Percentiles rank a stretch among this genome's conserved stretches.
These are phyloP conservation scores for Sebastes nivosus DNA, from an alignment of 2,797 vertebrate genomes.

Conservation along the genomic window DNA sequence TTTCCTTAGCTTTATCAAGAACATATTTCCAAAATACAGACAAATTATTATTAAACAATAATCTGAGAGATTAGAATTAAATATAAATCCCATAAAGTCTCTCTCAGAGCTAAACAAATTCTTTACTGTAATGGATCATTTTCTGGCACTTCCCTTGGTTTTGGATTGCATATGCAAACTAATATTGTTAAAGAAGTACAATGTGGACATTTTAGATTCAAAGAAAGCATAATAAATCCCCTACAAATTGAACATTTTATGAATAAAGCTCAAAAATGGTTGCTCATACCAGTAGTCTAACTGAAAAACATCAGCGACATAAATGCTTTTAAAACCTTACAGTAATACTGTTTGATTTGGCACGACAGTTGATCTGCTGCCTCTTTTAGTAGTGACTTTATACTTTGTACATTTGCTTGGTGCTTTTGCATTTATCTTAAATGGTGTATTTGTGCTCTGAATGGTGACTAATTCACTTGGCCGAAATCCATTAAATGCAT, in stretches of 20 bases:
- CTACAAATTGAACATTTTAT: neutral
- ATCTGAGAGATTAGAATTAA: neutral
- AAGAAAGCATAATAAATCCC: neutral
- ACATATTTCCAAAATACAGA: neutral
- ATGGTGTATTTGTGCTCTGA: conserved; percentile 10
- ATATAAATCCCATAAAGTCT: neutral
- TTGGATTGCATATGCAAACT: neutral
- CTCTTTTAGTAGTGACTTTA: neutral
- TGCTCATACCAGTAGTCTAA: neutral
- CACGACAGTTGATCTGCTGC: neutral
- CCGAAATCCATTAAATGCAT: conserved; percentile 23
- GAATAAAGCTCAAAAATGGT: neutral
- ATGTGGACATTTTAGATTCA: neutral
- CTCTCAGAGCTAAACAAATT: neutral
- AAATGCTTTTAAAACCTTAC: neutral
- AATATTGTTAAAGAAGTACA: neutral
- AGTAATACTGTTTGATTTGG: neutral
- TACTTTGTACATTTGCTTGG: conserved; percentile 18
- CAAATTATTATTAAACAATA: neutral
- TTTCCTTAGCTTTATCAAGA: neutral
- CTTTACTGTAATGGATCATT: neutral
- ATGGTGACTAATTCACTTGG: conserved; percentile 28
- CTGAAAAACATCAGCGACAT: neutral
- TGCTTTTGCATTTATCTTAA: conserved; percentile 27
- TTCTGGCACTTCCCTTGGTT: neutral